phyloP scores from a whole-genome alignment of 1,140 invertebrate genomes.

The Pomacea maculata region DNA sequence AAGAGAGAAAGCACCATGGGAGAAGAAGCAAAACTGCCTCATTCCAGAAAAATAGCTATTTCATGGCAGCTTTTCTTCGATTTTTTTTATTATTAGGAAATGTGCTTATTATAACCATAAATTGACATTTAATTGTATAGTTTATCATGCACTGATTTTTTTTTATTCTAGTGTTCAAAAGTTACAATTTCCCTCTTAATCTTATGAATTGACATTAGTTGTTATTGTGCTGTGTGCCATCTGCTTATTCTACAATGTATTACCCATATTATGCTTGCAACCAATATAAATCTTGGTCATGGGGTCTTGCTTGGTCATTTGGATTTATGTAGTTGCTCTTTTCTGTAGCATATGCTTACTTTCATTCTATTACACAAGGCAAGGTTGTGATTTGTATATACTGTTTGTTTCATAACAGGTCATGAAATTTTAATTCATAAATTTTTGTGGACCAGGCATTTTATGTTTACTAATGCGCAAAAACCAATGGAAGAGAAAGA shows the following conservation, averaged over 20 bases:
- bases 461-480: background rate
- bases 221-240: no score
- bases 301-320: no score
- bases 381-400: background rate
- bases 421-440: background rate
- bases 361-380: background rate
- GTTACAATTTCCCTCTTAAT: no score
- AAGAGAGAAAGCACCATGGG: background rate
- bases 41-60: background rate
- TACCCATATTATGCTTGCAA: no score
- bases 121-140: background rate
- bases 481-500: background rate
- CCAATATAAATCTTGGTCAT: no score
- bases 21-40: background rate
- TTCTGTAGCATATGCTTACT: background rate
- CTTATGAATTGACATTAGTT: no score
- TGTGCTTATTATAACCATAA: background rate
- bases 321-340: slow-evolving; percentile 1
- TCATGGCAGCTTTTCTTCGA: background rate
- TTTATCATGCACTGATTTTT: background rate
- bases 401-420: background rate
- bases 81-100: background rate
- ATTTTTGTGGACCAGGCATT: background rate
- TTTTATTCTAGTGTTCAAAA: no score
- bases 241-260: no score